These are phyloP conservation scores for Zosterops borbonicus DNA, from an alignment of 2,113 vertebrate species.

Conservation along the genomic window DNA sequence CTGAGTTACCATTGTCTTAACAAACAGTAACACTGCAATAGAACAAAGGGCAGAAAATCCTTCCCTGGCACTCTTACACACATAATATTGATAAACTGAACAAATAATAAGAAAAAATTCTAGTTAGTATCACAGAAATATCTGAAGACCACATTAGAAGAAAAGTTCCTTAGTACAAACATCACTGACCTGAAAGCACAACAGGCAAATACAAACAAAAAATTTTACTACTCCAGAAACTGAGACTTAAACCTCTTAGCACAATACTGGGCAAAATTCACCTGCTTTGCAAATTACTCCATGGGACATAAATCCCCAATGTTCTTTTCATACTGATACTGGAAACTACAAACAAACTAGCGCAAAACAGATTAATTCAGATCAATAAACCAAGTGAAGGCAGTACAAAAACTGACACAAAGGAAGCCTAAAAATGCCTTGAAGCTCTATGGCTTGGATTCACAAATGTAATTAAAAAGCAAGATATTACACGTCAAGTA, in stretches of 20 bases:
- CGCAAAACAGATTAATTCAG: not conserved
- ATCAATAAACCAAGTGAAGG: not conserved
- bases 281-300: not conserved
- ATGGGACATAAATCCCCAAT: rapidly evolving
- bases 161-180: not conserved
- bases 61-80: rapidly evolving
- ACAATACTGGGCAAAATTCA: rapidly evolving
- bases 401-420: not conserved
- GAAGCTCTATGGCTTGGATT: not conserved
- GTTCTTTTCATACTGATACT: not conserved
- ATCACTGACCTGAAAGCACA: rapidly evolving
- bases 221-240: not conserved
- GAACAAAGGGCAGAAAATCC: not conserved
- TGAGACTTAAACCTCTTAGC: not conserved
- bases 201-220: not conserved
- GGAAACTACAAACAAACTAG: not conserved
- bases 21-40: not conserved
- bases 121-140: rapidly evolving
- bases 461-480: not conserved
- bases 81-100: rapidly evolving
- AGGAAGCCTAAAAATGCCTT: not conserved
- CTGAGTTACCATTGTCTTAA: not conserved
- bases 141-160: not conserved
- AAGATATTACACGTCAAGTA: not conserved
- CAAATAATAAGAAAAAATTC: not conserved